Evolutionary conservation across 2,888 invertebrate species (phyloP), one percentile per base, ranked within the genome.

Genomic region (Sesamia inferens): DNA sequence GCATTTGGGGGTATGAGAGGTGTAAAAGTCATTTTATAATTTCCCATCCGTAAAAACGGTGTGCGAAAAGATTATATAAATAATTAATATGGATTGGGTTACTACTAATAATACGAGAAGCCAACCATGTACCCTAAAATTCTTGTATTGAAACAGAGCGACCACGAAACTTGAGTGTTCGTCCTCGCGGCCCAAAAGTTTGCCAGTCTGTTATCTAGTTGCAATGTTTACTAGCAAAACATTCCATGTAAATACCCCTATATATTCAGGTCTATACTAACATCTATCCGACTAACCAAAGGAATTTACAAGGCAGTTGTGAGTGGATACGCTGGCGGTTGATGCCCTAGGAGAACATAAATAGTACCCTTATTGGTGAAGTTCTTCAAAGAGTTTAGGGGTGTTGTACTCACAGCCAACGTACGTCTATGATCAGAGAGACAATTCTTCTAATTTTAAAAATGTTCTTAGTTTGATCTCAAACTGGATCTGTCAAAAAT

Each of bases 191-290:
- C 39, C 79, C 22, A 5, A 80, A 78, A 80, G 59, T 83, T 80
- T 79, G 24, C n/a, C 19, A 22, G 61, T 58, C 48, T 13, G 65
- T 67, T 63, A 83, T 78, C 68, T 67, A 59, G 79, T 78, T 82
- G 59, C 24, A 14, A 57, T 78, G 13, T 68, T 61, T 83, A 69
- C 65, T 42, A 44, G 39, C 61, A 51, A 68, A 82, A 71, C 71
- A 71, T 78, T 54, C 31, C 48, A 8, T 14, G 22, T 48, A 70
- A 81, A 44, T 67, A 79, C 13, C 16, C 14, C 55, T 55, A 66
- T 51, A 57, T 62, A 62, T 31, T 51, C 39, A 55, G 7, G 39
- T 66, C 48, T n/a, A 42, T n/a, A 19, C 31, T 48, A 13, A 54
- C n/a, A 51, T 51, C 51, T 51, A n/a, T n/a, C 19, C 51, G 19